Percentiles rank a stretch among this genome's conserved stretches.
Evolutionary conservation across 2,797 vertebrate genomes (phyloP).

Genomic region (Artibeus jamaicensis): DNA sequence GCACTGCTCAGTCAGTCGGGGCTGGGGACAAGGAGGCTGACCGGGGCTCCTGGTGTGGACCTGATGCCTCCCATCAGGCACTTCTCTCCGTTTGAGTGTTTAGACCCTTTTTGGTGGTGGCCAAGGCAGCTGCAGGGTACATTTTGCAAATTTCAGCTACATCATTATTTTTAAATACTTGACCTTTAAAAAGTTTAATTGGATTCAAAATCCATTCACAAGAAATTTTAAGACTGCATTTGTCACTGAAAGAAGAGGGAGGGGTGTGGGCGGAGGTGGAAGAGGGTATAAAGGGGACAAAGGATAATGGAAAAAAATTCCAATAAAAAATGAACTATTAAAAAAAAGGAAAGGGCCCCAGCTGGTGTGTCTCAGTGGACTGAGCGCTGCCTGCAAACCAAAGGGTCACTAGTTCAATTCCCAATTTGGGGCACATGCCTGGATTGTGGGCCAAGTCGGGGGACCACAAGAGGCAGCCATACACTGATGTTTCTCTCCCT

Average conservation of each 20-base stretch:
- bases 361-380: too few relatives aligned
- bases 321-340: too few relatives aligned
- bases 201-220: neutral
- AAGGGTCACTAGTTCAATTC: too few relatives aligned
- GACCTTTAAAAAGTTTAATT: neutral
- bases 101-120: neutral
- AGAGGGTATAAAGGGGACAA: too few relatives aligned
- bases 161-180: neutral
- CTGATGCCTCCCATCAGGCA: neutral
- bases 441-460: too few relatives aligned
- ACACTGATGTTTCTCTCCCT: too few relatives aligned
- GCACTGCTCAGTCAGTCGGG: neutral
- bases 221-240: neutral
- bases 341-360: too few relatives aligned
- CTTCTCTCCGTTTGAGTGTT: neutral
- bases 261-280: too few relatives aligned
- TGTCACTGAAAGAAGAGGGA: neutral
- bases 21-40: neutral
- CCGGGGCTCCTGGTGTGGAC: neutral
- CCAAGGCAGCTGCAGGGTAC: neutral
- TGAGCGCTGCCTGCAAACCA: too few relatives aligned
- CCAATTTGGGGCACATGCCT: too few relatives aligned
- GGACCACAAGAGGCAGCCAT: too few relatives aligned
- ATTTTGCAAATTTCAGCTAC: neutral
- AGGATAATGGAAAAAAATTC: too few relatives aligned